phyloP scores from a whole-genome alignment of 2,888 invertebrate species.

The Lasioglossum morio region DNA sequence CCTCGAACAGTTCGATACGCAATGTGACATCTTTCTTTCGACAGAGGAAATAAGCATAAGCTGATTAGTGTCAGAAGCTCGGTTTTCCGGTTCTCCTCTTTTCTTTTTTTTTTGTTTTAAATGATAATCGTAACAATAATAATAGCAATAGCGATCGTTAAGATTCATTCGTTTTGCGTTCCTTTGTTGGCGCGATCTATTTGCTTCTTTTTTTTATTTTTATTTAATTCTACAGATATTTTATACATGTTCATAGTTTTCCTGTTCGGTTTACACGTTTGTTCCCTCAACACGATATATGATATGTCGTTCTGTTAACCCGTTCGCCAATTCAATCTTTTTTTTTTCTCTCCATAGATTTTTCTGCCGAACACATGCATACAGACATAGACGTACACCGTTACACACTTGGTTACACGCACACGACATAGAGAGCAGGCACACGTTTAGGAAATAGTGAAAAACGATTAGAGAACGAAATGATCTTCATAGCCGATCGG shows the following conservation, averaged over 20 bases:
- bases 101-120: neutral
- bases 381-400: neutral
- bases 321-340: constrained; percentile 21
- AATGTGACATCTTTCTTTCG: neutral
- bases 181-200: constrained; percentile 48
- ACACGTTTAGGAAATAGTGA: constrained; percentile 10
- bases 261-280: constrained; percentile 58
- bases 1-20: neutral
- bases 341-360: neutral
- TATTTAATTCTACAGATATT: constrained; percentile 40
- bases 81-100: constrained; percentile 2
- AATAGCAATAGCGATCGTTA: constrained; percentile 37
- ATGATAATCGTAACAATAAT: neutral
- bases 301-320: constrained; percentile 57
- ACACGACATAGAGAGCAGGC: neutral
- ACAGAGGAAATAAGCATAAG: constrained; percentile 20
- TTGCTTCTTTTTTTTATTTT: neutral
- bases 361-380: neutral
- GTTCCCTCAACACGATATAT: constrained; percentile 48
- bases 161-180: constrained; percentile 54
- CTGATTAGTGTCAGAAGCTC: constrained; percentile 27
- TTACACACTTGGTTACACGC: neutral
- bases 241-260: constrained; percentile 60
- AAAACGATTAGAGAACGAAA: constrained; percentile 23
- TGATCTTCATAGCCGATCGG: constrained; percentile 11